Base-by-base conservation (phyloP, 2,113 vertebrate genomes). In the Misgurnus anguillicaudatus region DNA sequence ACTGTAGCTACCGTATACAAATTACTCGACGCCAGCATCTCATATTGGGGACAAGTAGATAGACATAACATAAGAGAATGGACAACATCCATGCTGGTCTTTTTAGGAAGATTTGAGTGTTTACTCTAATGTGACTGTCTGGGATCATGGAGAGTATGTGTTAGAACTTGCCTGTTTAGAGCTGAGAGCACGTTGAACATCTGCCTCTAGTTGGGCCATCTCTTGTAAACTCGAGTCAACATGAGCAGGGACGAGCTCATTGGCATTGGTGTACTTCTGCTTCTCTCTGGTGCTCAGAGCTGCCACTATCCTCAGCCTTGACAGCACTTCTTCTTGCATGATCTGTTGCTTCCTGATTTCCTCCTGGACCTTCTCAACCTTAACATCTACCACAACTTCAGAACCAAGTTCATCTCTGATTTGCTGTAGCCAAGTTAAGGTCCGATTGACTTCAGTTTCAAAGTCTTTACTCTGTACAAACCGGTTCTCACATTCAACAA, bases 331-430 rank as follows among this genome's bases (percentile, higher is more conserved):
- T 47, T 99, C 96, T 86, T 98, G 96, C 76, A 97, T 94, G 82
- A 98, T 97, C 77, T 99, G 97, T 86, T 94, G 93, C 85, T 95
- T 98, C 42, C 97, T 82, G 86, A 99, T 97, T 89, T 98, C 97
- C 87, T 99, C 96, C 83, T 99, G 96, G 75, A 98, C 94, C 78
- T 89, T 95, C 86, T 94, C 95, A 45, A 97, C 91, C 83, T 92
- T 93, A 58, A 95, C 91, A n/a, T 96, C 95, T 81, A 96, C 93
- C 47, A 90, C 89, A 24, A 96, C 65, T 0, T 93, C 93, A 61
- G 88, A 92, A 60, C 85, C 91, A 39, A 98, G 91, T 10, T 98
- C 95, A 0, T 92, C 90, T 82, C 93, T 92, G 69, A 96, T 92
- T 67, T 93, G 90, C 78, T 94, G 94, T 76, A 99, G 88, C 96